Evolutionary conservation across 2,888 invertebrate genomes (phyloP).

Genomic region (Tetropium fuscum): DNA sequence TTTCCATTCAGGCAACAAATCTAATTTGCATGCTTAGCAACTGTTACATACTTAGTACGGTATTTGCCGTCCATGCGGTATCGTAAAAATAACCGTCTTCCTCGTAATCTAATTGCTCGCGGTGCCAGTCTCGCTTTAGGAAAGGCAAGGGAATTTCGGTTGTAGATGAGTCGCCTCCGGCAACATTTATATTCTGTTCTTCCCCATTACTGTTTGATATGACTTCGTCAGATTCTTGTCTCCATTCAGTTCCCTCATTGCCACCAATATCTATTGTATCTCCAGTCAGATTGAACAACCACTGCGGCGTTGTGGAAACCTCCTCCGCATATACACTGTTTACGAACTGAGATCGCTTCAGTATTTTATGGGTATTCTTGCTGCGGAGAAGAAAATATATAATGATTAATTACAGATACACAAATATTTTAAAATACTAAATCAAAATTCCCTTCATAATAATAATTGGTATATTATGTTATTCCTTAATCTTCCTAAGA

Average conservation of each 20-base stretch:
- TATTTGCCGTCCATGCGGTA: conserved; percentile 62
- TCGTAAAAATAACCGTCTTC: conserved; percentile 67
- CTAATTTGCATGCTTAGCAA: too few species aligned
- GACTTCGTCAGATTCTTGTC: conserved; percentile 30
- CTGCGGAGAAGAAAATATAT: conserved; percentile 26
- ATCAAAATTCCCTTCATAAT: too few species aligned
- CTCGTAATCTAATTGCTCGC: conserved; percentile 57
- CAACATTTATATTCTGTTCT: conserved; percentile 28
- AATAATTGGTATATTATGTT: too few species aligned
- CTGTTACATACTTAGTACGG: conserved; percentile 49
- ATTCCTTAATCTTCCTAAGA: too few species aligned
- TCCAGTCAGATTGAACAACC: conserved; percentile 66
- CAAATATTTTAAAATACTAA: too few species aligned
- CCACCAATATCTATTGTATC: conserved; percentile 64
- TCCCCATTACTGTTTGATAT: conserved; percentile 34
- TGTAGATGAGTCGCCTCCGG: conserved; percentile 27
- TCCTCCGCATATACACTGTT: conserved; percentile 11
- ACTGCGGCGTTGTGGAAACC: conserved; percentile 35
- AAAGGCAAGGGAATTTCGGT: conserved; percentile 4
- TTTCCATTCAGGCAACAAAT: too few species aligned
- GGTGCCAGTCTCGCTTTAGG: conserved; percentile 45
- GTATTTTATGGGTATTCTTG: conserved; percentile 21
- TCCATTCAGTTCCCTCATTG: conserved; percentile 42
- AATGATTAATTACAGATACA: too few species aligned
- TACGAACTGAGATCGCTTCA: conserved; percentile 19